Base-by-base conservation (phyloP, 2,888 invertebrate genomes). In the Erebia ligea region DNA sequence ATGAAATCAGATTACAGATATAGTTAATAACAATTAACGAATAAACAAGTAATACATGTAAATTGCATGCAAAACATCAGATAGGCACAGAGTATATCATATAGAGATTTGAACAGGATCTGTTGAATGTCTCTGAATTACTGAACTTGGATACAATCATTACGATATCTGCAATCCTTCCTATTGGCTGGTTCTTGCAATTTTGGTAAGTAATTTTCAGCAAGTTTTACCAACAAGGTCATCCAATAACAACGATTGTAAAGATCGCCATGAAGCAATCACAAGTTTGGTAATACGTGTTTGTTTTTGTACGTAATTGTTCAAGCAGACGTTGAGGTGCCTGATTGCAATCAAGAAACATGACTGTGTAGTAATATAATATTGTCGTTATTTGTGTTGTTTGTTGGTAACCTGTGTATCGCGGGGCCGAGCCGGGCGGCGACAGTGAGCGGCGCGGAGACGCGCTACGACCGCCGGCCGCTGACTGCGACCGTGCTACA, bases 381-480 rank as follows among this genome's bases (percentile, higher is more conserved):
- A 8, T 65, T 19, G 21, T 66, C 19, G 42, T 64, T 9, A n/a
- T 15, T 64, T 25, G 50, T 11, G 34, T 78, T 82, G 86, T 82
- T 83, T 84, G 9, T 77, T 77, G 83, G 89, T 88, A 91, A 90
- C 94, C 94, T 89, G 95, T 88, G 88, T 95, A 95, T 86, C 95
- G 95, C 79, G 92, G 92, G 82, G 95, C 89, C 78, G 87, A 86
- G 81, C 89, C 95, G 69, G 97, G 97, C 68, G 97, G 97, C 72
- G 97, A 97, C 76, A 97, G 94, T 82, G 97, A 97, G 81, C 97
- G 95, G 73, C 96, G 95, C 77, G 97, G 98, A 79, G 97, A 97
- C 92, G 96, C 97, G 87, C 97, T 97, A 81, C 96, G 94, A 69
- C 87, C 90, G 58, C 97, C 97, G 71, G 97, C 98, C 71, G 98